phyloP scores from a whole-genome alignment of 2,113 vertebrate genomes.

The Naja naja region DNA sequence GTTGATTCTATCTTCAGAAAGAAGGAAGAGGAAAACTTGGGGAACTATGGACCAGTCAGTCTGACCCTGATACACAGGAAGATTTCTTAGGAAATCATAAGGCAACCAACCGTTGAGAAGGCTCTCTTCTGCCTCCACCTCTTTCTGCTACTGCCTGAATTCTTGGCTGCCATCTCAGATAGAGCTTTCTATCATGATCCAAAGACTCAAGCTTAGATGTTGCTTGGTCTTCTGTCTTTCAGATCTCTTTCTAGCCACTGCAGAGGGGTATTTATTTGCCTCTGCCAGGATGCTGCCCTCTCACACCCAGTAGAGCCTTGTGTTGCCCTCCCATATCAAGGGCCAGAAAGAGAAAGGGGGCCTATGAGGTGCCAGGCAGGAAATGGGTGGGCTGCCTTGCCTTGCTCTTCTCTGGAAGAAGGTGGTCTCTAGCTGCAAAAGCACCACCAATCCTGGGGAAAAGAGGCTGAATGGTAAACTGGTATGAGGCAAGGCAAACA shows the following conservation, averaged over 20 bases:
- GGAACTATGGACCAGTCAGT: not conserved
- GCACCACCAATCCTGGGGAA: not conserved
- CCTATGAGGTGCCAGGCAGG: not conserved
- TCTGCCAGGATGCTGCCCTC: not conserved
- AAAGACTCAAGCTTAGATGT: not conserved
- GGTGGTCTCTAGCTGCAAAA: not conserved
- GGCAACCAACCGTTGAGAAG: not conserved
- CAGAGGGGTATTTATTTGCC: not conserved
- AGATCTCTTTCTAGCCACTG: not conserved
- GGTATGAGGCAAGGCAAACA: not conserved
- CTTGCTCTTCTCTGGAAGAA: not conserved
- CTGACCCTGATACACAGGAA: not conserved
- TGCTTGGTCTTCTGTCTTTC: not conserved
- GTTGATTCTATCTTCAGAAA: not conserved
- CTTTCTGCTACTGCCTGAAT: not conserved
- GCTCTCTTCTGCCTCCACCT: not conserved
- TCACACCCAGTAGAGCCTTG: not conserved
- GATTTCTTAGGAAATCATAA: not conserved
- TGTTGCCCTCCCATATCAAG: not conserved
- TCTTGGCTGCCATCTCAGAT: not conserved
- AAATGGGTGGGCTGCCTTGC: not conserved
- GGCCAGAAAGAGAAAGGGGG: not conserved
- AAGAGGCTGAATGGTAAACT: not conserved
- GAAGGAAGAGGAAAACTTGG: not conserved
- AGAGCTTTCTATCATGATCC: conserved; percentile 5